phyloP scores from a whole-genome alignment of 2,797 vertebrate species.

The Epinephelus coioides region DNA sequence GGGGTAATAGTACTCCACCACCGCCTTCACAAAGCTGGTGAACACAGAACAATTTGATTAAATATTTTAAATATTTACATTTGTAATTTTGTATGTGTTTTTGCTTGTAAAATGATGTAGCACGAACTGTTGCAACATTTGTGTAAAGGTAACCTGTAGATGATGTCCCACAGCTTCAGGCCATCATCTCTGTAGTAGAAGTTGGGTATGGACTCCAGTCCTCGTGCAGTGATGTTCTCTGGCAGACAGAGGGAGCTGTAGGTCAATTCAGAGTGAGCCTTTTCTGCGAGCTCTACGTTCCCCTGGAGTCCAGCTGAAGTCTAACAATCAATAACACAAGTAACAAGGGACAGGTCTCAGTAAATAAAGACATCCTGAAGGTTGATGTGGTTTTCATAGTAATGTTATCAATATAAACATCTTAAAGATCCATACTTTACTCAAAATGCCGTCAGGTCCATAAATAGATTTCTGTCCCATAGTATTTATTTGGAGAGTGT shows the following conservation, averaged over 20 bases:
- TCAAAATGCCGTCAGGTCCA: conserved; percentile 35
- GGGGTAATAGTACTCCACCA: conserved; percentile 65
- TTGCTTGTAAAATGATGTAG: background rate
- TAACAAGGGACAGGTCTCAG: no score
- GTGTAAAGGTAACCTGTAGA: conserved; percentile 73
- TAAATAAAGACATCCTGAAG: no score
- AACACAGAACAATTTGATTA: background rate
- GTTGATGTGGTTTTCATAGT: no score
- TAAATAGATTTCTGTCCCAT: fast-evolving
- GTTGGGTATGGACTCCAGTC: conserved; percentile 82
- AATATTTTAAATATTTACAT: no score
- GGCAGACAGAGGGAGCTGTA: conserved; percentile 85
- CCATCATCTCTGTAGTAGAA: conserved; percentile 88
- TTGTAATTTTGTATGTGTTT: no score
- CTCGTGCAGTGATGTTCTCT: conserved; percentile 81
- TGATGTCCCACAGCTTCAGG: conserved; percentile 83
- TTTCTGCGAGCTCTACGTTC: conserved; percentile 72
- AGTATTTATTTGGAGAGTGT: conserved; percentile 67
- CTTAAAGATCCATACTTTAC: conserved; percentile 16
- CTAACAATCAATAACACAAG: conserved; percentile 50
- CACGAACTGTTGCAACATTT: background rate
- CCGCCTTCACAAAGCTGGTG: conserved; percentile 68
- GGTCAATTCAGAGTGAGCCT: conserved; percentile 65
- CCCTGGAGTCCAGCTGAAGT: conserved; percentile 69
- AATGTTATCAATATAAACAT: background rate